Evolutionary conservation across 2,113 vertebrate genomes (phyloP).

Genomic region (Dromas ardeola): DNA sequence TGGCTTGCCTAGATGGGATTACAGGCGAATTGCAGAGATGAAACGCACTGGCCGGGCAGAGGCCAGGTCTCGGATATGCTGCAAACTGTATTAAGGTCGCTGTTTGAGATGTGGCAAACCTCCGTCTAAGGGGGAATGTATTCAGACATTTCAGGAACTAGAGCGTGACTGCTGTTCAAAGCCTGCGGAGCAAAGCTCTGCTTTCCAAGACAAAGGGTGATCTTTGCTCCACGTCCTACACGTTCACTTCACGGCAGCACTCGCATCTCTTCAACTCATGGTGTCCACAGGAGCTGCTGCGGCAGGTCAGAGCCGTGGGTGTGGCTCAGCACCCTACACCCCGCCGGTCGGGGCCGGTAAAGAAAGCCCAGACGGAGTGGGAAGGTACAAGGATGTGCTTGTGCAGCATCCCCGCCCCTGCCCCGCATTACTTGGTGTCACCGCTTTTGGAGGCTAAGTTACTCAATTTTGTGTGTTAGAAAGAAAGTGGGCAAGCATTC

Average conservation of each 20-base stretch:
- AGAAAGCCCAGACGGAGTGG: neutral
- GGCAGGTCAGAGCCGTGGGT: neutral
- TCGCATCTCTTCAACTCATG: rapidly evolving
- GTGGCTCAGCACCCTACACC: neutral
- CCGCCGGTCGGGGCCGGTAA: no score
- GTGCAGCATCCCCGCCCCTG: neutral
- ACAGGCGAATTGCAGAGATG: neutral
- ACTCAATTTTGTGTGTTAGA: neutral
- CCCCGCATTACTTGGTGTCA: rapidly evolving
- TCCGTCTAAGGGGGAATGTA: neutral
- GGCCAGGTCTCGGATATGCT: neutral
- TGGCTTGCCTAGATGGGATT: neutral
- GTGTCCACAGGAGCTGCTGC: neutral
- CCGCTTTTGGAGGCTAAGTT: neutral
- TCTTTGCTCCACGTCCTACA: neutral
- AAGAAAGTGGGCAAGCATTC: neutral
- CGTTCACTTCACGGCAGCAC: neutral
- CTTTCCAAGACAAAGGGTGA: neutral
- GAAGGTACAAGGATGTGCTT: neutral
- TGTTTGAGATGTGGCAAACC: neutral
- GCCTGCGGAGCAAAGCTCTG: neutral
- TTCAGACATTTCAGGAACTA: neutral
- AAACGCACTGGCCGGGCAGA: neutral
- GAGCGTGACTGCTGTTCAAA: neutral
- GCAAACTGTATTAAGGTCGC: neutral